phyloP scores from a whole-genome alignment of 2,888 invertebrate genomes.

The Thyatira batis region DNA sequence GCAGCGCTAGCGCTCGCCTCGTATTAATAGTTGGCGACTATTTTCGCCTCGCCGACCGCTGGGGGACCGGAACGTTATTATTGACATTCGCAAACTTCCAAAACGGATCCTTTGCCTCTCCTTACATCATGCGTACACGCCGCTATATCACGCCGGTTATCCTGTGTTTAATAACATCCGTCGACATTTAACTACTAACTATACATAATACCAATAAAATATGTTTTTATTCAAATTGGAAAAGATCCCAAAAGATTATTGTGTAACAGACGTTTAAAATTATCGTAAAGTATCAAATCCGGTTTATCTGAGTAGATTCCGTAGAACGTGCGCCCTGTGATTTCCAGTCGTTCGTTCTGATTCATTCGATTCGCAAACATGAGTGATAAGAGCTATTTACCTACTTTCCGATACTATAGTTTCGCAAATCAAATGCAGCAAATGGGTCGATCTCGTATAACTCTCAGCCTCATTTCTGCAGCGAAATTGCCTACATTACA shows the following conservation, averaged over 20 bases:
- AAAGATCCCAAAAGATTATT: not conserved
- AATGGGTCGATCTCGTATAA: slow-evolving; percentile 1
- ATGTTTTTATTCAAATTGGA: no score
- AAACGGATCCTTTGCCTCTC: slow-evolving; percentile 48
- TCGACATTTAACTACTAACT: no score
- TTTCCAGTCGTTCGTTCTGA: slow-evolving; percentile 14
- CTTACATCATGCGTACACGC: slow-evolving; percentile 51
- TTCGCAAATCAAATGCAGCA: slow-evolving; percentile 6
- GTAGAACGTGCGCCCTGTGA: slow-evolving; percentile 7
- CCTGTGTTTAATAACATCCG: slow-evolving; percentile 26
- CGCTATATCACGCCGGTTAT: slow-evolving; percentile 15
- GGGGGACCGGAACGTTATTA: slow-evolving; percentile 77
- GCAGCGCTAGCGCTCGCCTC: slow-evolving; percentile 75
- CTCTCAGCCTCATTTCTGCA: not conserved
- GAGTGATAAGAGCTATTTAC: slow-evolving; percentile 23
- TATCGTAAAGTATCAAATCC: slow-evolving; percentile 11
- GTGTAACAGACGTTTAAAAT: slow-evolving; percentile 14
- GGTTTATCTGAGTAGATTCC: slow-evolving; percentile 3
- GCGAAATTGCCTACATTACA: not conserved
- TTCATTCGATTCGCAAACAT: slow-evolving; percentile 18
- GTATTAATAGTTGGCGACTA: slow-evolving; percentile 81
- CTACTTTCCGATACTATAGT: slow-evolving; percentile 16
- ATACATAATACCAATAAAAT: no score
- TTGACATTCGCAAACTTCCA: slow-evolving; percentile 78
- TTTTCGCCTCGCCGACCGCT: slow-evolving; percentile 73